phyloP scores from a whole-genome alignment of 2,113 vertebrate genomes.

The Bombycilla garrulus region DNA sequence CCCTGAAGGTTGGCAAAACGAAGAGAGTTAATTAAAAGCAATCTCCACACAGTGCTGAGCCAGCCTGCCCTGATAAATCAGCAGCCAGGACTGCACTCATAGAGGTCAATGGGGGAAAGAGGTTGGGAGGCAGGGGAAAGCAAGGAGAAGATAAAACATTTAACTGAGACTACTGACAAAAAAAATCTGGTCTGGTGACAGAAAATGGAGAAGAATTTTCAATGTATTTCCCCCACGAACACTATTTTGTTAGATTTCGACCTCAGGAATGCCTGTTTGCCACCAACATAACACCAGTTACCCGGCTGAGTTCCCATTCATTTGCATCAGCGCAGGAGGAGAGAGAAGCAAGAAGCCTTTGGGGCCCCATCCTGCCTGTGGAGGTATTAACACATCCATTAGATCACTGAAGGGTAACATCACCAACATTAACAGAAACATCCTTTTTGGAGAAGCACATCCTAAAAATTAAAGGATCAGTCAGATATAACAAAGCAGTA shows the following conservation, averaged over 20 bases:
- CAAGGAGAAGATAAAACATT: not conserved
- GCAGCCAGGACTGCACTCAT: conserved; percentile 60
- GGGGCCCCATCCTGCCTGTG: not conserved
- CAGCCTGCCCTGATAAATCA: conserved; percentile 75
- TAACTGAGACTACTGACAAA: not conserved
- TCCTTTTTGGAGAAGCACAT: not conserved
- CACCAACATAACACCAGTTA: not conserved
- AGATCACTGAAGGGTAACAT: not conserved
- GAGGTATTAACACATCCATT: not conserved
- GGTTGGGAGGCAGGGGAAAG: not conserved
- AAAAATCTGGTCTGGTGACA: not conserved
- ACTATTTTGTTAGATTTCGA: not conserved
- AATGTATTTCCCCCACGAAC: not conserved
- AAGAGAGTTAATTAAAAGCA: conserved; percentile 83
- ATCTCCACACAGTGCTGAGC: conserved; percentile 76
- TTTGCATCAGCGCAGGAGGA: not conserved
- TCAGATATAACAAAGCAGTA: not conserved
- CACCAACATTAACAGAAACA: not conserved
- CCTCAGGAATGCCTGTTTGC: not conserved
- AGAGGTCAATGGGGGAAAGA: conserved; percentile 66
- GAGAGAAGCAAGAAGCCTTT: not conserved
- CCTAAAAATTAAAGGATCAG: not conserved
- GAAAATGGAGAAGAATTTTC: not conserved
- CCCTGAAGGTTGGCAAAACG: conserved; percentile 77
- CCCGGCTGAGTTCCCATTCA: not conserved